These are phyloP conservation scores for Deroptyus accipitrinus DNA, from an alignment of 2,113 vertebrate species.

Conservation along the genomic window DNA sequence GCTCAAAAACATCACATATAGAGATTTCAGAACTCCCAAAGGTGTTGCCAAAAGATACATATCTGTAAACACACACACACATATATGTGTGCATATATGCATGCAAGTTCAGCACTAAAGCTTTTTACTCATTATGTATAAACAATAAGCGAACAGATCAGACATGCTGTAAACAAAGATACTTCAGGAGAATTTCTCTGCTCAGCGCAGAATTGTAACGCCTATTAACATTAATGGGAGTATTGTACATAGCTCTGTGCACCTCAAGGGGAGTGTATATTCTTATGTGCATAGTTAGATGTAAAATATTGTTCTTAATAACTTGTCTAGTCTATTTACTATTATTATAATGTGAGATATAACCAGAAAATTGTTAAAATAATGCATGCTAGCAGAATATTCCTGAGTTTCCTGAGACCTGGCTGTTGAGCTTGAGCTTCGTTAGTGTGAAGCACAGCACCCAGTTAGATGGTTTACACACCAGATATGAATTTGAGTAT, in stretches of 20 bases:
- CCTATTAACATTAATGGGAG: slow-evolving; percentile 60
- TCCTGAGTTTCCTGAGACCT: neutral
- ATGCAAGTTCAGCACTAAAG: neutral
- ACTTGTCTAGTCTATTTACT: slow-evolving; percentile 32
- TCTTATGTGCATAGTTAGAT: slow-evolving; percentile 45
- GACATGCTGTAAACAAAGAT: slow-evolving; percentile 27
- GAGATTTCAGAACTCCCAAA: neutral
- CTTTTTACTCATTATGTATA: neutral
- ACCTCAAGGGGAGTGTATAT: slow-evolving; percentile 32
- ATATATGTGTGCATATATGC: neutral
- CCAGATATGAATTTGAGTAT: neutral
- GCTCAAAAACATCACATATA: neutral
- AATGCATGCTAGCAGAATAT: slow-evolving; percentile 4
- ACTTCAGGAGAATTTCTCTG: slow-evolving; percentile 45
- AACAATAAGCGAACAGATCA: neutral
- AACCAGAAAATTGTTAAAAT: slow-evolving; percentile 44
- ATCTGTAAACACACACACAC: neutral
- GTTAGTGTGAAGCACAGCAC: neutral
- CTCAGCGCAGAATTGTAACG: slow-evolving; percentile 33
- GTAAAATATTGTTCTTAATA: slow-evolving; percentile 63
- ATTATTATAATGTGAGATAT: slow-evolving; percentile 16
- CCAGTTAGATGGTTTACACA: neutral
- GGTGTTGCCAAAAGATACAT: neutral
- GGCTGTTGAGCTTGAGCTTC: neutral
- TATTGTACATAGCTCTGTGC: slow-evolving; percentile 8